Conservation (phyloP, 2,113 vertebrate genomes). For the Peromyscus maniculatus region DNA sequence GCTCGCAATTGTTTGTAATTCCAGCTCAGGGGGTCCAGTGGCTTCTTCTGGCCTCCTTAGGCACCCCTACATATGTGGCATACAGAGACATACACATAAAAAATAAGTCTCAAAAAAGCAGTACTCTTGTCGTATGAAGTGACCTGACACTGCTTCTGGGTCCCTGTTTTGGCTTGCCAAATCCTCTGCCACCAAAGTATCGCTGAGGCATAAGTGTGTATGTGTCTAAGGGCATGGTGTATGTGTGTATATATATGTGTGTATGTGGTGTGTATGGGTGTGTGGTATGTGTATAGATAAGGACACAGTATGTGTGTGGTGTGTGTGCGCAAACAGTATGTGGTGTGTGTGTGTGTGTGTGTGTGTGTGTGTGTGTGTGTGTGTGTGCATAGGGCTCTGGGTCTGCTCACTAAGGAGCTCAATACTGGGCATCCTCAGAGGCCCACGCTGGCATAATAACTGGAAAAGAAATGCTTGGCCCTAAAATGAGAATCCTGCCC, state of each 20-base stretch:
- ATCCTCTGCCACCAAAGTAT: background rate
- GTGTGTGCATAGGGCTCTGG: background rate
- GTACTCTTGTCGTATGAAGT: background rate
- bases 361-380: background rate
- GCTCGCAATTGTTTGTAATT: background rate
- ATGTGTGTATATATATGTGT: background rate
- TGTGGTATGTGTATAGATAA: background rate
- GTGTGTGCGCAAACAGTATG: background rate
- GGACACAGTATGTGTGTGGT: background rate
- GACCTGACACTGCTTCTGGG: background rate
- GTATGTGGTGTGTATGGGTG: background rate
- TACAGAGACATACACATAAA: background rate
- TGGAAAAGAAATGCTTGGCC: background rate
- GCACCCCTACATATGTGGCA: background rate
- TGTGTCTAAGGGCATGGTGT: background rate
- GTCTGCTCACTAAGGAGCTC: background rate
- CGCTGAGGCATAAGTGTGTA: background rate
- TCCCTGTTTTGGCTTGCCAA: background rate
- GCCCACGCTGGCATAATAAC: background rate
- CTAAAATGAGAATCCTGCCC: slow-evolving; percentile 65
- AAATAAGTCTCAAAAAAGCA: background rate
- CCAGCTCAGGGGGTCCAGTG: background rate
- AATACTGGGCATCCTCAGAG: background rate
- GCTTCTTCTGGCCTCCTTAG: background rate
- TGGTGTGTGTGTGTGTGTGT: background rate